Base-by-base conservation (phyloP, 2,797 vertebrate species). In the Falco columbarius region DNA sequence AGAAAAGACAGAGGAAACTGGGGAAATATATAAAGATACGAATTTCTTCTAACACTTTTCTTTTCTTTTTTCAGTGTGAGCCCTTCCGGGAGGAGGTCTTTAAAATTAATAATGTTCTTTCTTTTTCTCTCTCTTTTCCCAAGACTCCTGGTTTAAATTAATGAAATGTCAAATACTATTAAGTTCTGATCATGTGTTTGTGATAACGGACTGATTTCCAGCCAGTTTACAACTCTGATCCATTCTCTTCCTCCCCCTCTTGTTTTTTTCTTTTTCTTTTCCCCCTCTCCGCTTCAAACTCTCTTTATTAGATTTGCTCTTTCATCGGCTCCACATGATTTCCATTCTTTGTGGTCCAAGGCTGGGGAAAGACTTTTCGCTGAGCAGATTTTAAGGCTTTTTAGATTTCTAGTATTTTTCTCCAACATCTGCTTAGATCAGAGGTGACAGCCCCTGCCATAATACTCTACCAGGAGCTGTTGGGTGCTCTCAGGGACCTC, bases 121-220 rank as follows among this genome's bases (percentile, higher is more conserved):
- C 77, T 86, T 91, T 79, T 83, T 59, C 15, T 52, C 52, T 86
- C 42, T 79, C 86, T 81, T 9, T 86, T 95, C 88, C 88, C 70
- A 11, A 76, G 91, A 88, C 21, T 84, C 32, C 40, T 63, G 55
- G 66, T 87, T 96, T 96, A 95, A 97, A 96, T 95, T 96, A 97
- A 93, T 94, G 91, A 97, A 97, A 97, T 92, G 94, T 96, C 95
- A 97, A 96, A 97, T 73, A 79, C 88, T 92, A 73, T 86, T 91
- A 95, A 95, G 75, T 90, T 87, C 79, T 1, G 22, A 81, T 96
- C 59, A 58, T 85, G 77, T 76, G 93, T 68, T 82, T 93, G 90
- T 88, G 96, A 96, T 97, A 94, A 90, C 0, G 7, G 76, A 61
- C 75, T 72, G 86, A 87, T 94, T 92, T 80, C 89, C 86, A 91